Percentiles rank a stretch among this genome's conserved stretches.
phyloP scores from a whole-genome alignment of 2,113 vertebrate genomes.

The Dicrurus megarhynchus region DNA sequence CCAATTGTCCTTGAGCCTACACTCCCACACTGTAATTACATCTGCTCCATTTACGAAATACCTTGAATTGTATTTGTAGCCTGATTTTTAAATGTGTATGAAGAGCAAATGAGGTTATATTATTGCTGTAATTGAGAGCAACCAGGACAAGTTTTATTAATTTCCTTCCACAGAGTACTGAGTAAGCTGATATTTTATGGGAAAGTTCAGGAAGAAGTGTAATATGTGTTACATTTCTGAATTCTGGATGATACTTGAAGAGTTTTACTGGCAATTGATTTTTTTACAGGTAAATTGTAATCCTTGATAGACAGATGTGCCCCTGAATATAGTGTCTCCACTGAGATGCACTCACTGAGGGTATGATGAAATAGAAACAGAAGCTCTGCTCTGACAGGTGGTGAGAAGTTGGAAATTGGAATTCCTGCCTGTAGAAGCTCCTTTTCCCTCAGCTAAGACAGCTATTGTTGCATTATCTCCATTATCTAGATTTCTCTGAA shows the following conservation, averaged over 20 bases:
- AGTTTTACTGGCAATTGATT: slow-evolving; percentile 53
- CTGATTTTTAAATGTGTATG: slow-evolving; percentile 28
- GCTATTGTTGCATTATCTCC: background rate
- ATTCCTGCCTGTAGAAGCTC: background rate
- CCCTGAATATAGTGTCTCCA: background rate
- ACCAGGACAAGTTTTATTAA: slow-evolving; percentile 51
- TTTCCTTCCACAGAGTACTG: slow-evolving; percentile 55
- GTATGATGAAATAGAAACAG: background rate
- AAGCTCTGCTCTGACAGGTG: background rate
- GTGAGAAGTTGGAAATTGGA: background rate
- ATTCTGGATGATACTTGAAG: background rate
- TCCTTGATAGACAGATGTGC: background rate
- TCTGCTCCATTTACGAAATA: slow-evolving; percentile 22
- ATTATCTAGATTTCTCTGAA: background rate
- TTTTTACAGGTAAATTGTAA: slow-evolving; percentile 36
- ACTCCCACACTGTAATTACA: background rate
- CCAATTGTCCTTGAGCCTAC: background rate
- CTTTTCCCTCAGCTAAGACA: background rate
- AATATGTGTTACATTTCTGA: slow-evolving; percentile 20
- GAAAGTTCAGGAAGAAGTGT: slow-evolving; percentile 29
- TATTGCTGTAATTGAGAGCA: slow-evolving; percentile 57
- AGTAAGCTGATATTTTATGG: slow-evolving; percentile 50
- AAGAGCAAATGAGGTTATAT: slow-evolving; percentile 45
- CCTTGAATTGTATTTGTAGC: slow-evolving; percentile 38
- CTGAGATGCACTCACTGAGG: background rate